phyloP scores from a whole-genome alignment of 2,113 vertebrate genomes.

The Chionomys nivalis region DNA sequence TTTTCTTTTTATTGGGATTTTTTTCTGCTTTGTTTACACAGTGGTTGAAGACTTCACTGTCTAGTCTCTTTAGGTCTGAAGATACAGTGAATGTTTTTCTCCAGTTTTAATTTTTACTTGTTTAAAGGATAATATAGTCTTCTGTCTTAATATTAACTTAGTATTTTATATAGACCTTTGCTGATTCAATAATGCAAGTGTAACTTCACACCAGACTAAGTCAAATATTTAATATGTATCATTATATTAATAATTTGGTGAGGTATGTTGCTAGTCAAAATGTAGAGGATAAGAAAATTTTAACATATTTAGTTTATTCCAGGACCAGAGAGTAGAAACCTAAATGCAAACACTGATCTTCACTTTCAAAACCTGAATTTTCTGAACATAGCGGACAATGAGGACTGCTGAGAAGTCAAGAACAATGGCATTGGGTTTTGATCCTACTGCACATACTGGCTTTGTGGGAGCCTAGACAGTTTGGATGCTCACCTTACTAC shows the following conservation, averaged over 20 bases:
- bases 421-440: too few relatives aligned
- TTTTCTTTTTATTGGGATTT: neutral
- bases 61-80: neutral
- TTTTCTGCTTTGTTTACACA: neutral
- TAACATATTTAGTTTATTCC: neutral
- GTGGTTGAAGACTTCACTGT: neutral
- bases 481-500: too few relatives aligned
- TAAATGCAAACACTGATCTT: neutral
- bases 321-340: neutral
- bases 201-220: neutral
- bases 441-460: too few relatives aligned
- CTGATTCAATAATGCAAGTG: slow-evolving; percentile 21
- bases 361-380: neutral
- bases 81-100: neutral
- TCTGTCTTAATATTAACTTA: neutral
- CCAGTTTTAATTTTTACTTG: neutral
- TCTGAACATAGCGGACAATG: too few relatives aligned
- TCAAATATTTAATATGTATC: neutral
- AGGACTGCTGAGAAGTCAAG: too few relatives aligned
- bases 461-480: too few relatives aligned
- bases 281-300: neutral
- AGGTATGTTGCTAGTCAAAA: slow-evolving; percentile 1
- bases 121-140: neutral
- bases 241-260: neutral
- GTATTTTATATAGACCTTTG: neutral